Evolutionary conservation across 2,113 vertebrate genomes (phyloP).

Genomic region (Todiramphus saurophagus): DNA sequence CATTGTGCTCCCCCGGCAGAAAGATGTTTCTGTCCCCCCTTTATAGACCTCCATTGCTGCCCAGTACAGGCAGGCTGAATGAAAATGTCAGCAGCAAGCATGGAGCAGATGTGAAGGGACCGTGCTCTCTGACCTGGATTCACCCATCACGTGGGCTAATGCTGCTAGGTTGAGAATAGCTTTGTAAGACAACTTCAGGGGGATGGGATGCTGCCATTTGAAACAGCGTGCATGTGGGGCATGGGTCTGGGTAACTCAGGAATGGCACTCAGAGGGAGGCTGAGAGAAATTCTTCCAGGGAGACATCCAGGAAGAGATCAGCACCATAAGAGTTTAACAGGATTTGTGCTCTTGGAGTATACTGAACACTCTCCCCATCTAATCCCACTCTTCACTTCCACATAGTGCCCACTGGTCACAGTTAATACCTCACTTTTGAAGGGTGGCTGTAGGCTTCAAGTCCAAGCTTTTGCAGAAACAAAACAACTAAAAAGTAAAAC

Average conservation of each 20-base stretch:
- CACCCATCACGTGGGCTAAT: conserved; percentile 38
- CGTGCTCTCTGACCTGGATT: conserved; percentile 58
- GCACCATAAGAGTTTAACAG: background rate
- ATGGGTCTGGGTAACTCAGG: background rate
- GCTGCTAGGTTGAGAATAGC: background rate
- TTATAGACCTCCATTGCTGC: conserved; percentile 76
- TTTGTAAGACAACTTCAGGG: conserved; percentile 1
- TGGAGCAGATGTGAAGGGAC: conserved; percentile 71
- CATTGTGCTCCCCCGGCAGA: conserved; percentile 82
- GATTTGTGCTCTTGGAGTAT: background rate
- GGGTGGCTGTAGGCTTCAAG: background rate
- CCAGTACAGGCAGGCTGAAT: conserved; percentile 69
- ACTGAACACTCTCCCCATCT: background rate
- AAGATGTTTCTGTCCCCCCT: conserved; percentile 63
- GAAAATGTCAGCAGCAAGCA: conserved; percentile 79
- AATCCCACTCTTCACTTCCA: background rate
- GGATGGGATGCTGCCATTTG: conserved; percentile 17
- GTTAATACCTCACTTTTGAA: background rate
- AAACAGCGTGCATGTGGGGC: background rate
- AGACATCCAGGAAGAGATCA: background rate
- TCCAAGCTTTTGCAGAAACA: background rate
- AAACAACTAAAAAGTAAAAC: background rate
- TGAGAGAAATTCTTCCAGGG: background rate
- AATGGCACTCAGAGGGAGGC: background rate
- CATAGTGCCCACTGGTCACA: background rate